Conservation (phyloP, 2,113 vertebrate species). For the Callaeas wilsoni region DNA sequence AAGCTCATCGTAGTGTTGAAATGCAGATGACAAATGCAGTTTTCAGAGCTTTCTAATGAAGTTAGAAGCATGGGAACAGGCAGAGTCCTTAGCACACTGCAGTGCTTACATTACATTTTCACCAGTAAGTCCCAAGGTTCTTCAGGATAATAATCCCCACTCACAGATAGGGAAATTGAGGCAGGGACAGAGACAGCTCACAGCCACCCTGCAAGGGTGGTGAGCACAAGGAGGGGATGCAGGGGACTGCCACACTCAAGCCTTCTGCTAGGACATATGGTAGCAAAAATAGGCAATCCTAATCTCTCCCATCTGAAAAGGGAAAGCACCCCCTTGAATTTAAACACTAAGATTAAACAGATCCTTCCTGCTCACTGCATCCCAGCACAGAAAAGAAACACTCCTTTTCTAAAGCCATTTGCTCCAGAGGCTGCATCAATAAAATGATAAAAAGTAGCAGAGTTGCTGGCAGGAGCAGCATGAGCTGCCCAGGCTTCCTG, state of each 20-base stretch:
- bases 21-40: neutral
- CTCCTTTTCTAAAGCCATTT: neutral
- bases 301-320: neutral
- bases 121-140: neutral
- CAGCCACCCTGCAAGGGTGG: neutral
- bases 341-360: neutral
- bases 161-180: neutral
- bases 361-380: neutral
- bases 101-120: neutral
- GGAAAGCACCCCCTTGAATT: neutral
- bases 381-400: neutral
- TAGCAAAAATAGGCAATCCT: neutral
- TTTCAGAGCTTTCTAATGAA: neutral
- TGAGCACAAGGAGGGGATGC: neutral
- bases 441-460: neutral
- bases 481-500: neutral
- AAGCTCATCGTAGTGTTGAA: accelerated
- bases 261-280: neutral
- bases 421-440: neutral
- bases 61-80: neutral
- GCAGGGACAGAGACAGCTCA: neutral
- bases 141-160: neutral
- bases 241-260: neutral
- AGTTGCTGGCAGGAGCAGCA: neutral
- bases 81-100: neutral